A percentile compares a stretch with the other conserved stretches of the same genome.
Evolutionary conservation across 2,888 invertebrate genomes (phyloP).

Genomic region (Fissipunctia ypsillon): DNA sequence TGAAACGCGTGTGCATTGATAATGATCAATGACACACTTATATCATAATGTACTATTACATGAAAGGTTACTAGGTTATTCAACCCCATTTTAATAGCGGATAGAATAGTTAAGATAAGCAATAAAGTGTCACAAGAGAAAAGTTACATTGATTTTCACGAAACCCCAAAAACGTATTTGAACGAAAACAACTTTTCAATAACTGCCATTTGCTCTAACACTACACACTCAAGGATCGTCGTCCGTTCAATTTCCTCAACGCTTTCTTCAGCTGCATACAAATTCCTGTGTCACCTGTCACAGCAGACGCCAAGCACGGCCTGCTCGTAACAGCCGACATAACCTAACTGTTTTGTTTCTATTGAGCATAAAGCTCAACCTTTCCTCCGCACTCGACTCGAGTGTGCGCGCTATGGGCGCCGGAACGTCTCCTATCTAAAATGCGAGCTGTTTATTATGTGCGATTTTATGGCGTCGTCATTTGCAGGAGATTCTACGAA

Average conservation of each 20-base stretch:
- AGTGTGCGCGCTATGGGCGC: conserved; percentile 67
- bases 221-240: no score
- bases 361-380: conserved; percentile 54
- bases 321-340: conserved; percentile 25
- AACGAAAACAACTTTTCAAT: not conserved
- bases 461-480: conserved; percentile 47
- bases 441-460: conserved; percentile 61
- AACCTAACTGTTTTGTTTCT: conserved; percentile 51
- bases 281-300: conserved; percentile 8
- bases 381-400: conserved; percentile 57
- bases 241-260: conserved; percentile 14
- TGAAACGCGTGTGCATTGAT: no score
- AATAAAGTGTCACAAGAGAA: no score
- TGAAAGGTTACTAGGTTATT: no score
- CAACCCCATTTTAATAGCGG: no score
- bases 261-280: conserved; percentile 3
- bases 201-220: not conserved
- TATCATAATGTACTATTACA: no score
- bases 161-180: not conserved
- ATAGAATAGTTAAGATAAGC: no score
- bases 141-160: no score
- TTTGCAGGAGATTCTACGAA: no score
- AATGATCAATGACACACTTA: no score
- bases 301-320: not conserved
- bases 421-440: conserved; percentile 73